Base-by-base conservation (phyloP, 1,140 invertebrate genomes). In the Protaetia brevitarsis region DNA sequence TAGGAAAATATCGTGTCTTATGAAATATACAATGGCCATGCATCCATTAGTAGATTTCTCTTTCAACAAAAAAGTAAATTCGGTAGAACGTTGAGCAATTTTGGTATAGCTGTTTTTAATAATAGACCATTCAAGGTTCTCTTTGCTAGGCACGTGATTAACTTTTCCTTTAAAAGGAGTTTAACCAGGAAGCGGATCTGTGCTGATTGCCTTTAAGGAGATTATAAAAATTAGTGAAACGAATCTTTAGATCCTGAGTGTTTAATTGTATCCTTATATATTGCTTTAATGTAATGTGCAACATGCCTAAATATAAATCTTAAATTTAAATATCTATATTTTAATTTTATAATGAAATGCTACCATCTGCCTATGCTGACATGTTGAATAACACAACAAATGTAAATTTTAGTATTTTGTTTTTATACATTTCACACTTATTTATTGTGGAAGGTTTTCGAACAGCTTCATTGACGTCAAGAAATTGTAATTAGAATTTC, bases 401-500 rank as follows among this genome's bases (percentile, higher is more conserved):
- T 19, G 16, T 45, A 45, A 13, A 45, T 45, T 45, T 45, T 45
- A 45, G 41, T 45, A 45, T 45, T 45, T 19, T 45, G 41, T 45
- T 19, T 45, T 19, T 7, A 45, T 45, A 45, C 16, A 45, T 13
- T 37, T 16, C 13, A 45, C 23, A 45, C 23, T 45, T 45, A 19
- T 45, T 45, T 13, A 19, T 7, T 19, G 16, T 19, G 41, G 41
- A 45, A 45, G 13, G 16, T 45, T 45, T 45, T 4, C 16, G 41
- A n/a, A 23, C 23, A 13, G 1, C 16, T 45, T 13, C 41, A 45
- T 45, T 45, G 41, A 45, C 41, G 41, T 45, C 41, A 45, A 45
- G 13, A 10, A 21, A 19, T 45, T 45, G n/a, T n/a, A n/a, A n/a
- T 45, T 45, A 45, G 8, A 19, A 13, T 19, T 45, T 37, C 16